Evolutionary conservation across 2,888 invertebrate species (phyloP).

Genomic region (Stramonita haemastoma): DNA sequence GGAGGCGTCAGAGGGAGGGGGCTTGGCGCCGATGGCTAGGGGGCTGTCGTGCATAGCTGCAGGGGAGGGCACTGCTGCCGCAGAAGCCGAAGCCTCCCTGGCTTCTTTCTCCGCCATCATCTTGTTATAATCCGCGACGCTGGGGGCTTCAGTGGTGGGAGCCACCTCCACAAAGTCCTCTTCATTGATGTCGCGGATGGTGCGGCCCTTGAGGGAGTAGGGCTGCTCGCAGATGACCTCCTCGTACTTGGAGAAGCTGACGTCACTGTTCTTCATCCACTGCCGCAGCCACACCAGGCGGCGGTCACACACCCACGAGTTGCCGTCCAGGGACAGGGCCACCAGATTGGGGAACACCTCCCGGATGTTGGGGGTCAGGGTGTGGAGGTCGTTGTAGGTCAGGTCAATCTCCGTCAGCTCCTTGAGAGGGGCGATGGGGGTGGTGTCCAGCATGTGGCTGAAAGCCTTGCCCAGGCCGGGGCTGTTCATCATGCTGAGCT

Average conservation of each 20-base stretch:
- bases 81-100: neutral
- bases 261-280: slow-evolving; percentile 82
- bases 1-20: neutral
- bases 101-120: neutral
- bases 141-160: neutral
- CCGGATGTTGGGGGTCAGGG: slow-evolving; percentile 84
- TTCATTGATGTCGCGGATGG: slow-evolving; percentile 57
- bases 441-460: slow-evolving; percentile 41
- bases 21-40: neutral
- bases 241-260: slow-evolving; percentile 74
- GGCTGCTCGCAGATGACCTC: slow-evolving; percentile 78
- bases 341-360: slow-evolving; percentile 85
- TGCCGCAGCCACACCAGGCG: slow-evolving; percentile 75
- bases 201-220: slow-evolving; percentile 62
- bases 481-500: slow-evolving; percentile 63
- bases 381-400: slow-evolving; percentile 82
- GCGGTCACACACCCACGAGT: slow-evolving; percentile 84
- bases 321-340: slow-evolving; percentile 84
- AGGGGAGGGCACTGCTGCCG: neutral
- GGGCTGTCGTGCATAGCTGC: neutral
- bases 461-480: slow-evolving; percentile 58
- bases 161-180: slow-evolving; percentile 54
- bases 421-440: slow-evolving; percentile 41
- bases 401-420: slow-evolving; percentile 82
- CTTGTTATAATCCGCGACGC: neutral